Base-by-base conservation (phyloP, 2,888 invertebrate species). In the Sinhomidia bicolor region DNA sequence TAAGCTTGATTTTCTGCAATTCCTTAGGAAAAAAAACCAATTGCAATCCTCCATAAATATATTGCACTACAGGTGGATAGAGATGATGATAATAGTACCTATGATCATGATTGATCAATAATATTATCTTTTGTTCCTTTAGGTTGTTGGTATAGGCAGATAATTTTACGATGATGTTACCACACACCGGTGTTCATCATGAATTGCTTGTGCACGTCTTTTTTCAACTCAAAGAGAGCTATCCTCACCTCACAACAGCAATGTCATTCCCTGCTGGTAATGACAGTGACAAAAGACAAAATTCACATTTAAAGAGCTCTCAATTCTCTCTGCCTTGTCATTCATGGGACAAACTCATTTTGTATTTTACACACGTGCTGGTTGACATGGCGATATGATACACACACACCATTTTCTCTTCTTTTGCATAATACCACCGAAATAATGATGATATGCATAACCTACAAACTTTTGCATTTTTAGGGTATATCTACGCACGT, bases 201-300 rank as follows among this genome's bases (percentile, higher is more conserved):
- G 47, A 26, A 29, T 76, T 76, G 51, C 36, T 23, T 6, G 29
- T 17, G 26, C 51, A 76, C 29, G 76, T 51, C 51, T 76, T 10
- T 20, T 41, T 41, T n/a, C 47, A 47, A 20, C 4, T 23, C 71
- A 71, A 44, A 41, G 14, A 71, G 71, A 71, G 71, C 57, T 44
- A 68, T 85, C 80, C 60, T 85, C 79, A 85, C 68, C 74, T 60
- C 29, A 51, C 26, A 36, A 26, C 81, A 81, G 74, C 79, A 81
- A 80, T 86, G 74, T 81, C 74, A 80, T 74, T 79, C 85, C 81
- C 80, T 81, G 81, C 86, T 81, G 86, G n/a, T 47, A 86, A 81
- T 44, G 74, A 86, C 86, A 86, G 86, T 86, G 86, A 81, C 86
- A 85, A 85, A 57, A 74, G 71, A 78, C 84, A 80, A 71, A 79